Conservation (phyloP, 2,888 invertebrate genomes). For the Polydrusus cervinus region DNA sequence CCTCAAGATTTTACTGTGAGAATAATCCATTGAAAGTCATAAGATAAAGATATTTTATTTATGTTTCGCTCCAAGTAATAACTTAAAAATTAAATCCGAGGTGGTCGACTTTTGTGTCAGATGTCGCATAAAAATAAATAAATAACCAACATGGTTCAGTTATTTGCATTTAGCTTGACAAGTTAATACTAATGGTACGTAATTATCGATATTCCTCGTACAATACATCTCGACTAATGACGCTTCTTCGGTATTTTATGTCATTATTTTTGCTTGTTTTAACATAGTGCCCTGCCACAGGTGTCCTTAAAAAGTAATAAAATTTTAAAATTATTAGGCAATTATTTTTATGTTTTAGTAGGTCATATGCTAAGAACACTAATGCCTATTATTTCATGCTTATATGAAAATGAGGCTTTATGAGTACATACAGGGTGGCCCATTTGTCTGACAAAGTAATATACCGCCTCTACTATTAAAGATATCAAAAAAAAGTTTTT, state of each 20-base stretch:
- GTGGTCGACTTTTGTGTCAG: slow-evolving; percentile 28
- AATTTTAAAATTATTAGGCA: too few relatives aligned
- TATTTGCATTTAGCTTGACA: slow-evolving; percentile 32
- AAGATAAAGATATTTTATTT: not conserved
- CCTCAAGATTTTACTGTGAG: too few relatives aligned
- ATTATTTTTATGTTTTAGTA: too few relatives aligned
- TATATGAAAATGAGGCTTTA: too few relatives aligned
- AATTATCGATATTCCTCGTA: slow-evolving; percentile 31
- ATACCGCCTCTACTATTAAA: too few relatives aligned
- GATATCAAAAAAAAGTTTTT: too few relatives aligned
- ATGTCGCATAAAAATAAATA: slow-evolving; percentile 23
- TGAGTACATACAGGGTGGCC: too few relatives aligned
- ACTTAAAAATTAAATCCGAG: slow-evolving; percentile 1
- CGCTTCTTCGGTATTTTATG: slow-evolving; percentile 25
- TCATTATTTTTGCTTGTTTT: slow-evolving; percentile 17
- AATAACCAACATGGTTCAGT: slow-evolving; percentile 20
- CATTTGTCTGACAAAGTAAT: too few relatives aligned
- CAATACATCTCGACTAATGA: slow-evolving; percentile 17
- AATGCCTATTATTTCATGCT: too few relatives aligned
- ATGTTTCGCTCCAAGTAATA: slow-evolving; percentile 1
- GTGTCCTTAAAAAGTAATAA: slow-evolving; percentile 16
- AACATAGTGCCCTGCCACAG: not conserved
- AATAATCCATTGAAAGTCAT: too few relatives aligned
- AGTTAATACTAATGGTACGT: slow-evolving; percentile 33
- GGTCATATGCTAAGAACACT: too few relatives aligned